These are phyloP conservation scores for Calliopum simillimum DNA, from an alignment of 2,888 invertebrate genomes.

Conservation along the genomic window DNA sequence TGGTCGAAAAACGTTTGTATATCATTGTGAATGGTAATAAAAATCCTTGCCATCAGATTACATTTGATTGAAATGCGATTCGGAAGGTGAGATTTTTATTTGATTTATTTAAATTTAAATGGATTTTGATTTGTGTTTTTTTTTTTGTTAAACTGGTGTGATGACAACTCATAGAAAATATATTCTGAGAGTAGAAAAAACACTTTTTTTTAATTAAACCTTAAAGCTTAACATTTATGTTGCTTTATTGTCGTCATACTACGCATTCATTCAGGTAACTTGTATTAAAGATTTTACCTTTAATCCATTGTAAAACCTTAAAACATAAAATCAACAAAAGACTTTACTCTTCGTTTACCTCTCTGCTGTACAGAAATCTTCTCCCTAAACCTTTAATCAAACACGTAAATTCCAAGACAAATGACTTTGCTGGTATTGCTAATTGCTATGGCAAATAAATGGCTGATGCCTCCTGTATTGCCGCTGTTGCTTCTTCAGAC, in stretches of 20 bases:
- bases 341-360: no score
- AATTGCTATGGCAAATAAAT: conserved; percentile 24
- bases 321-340: no score
- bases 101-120: conserved; percentile 30
- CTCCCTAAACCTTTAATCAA: conserved; percentile 4
- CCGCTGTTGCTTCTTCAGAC: neutral
- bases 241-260: no score
- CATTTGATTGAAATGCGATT: conserved; percentile 28
- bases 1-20: no score
- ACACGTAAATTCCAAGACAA: conserved; percentile 25
- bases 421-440: conserved; percentile 23
- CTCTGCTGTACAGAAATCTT: no score
- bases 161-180: neutral
- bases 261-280: no score
- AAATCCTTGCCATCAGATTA: conserved; percentile 15
- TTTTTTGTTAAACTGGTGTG: neutral
- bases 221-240: no score
- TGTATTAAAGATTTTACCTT: no score
- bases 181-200: no score
- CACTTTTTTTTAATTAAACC: no score
- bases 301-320: no score
- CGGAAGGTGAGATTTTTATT: conserved; percentile 11
- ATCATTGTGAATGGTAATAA: neutral
- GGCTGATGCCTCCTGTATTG: conserved; percentile 2
- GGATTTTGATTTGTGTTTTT: neutral